A percentile compares a stretch with the other conserved stretches of the same genome.
These are phyloP conservation scores for Diorhabda sublineata DNA, from an alignment of 1,140 invertebrate species.

Conservation along the genomic window DNA sequence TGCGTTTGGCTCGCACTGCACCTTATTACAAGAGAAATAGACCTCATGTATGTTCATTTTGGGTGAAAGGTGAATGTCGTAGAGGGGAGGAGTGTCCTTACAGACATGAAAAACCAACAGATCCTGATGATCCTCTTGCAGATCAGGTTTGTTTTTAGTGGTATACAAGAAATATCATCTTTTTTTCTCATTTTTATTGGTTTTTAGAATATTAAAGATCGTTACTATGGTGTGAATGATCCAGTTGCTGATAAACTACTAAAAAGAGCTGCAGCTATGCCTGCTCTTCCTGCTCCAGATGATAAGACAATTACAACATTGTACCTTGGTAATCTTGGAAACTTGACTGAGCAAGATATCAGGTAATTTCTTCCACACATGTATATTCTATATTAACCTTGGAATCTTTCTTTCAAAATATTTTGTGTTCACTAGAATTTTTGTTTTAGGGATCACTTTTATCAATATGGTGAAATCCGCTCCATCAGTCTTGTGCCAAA, in stretches of 20 bases:
- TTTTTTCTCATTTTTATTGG: not conserved
- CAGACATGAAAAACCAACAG: slow-evolving; percentile 96
- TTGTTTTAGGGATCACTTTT: slow-evolving; percentile 77
- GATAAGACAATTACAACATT: slow-evolving; percentile 95
- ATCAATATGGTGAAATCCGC: slow-evolving; percentile 98
- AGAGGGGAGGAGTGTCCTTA: slow-evolving; percentile 99
- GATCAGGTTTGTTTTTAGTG: slow-evolving; percentile 62
- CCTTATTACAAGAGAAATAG: slow-evolving; percentile 99
- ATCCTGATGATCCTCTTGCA: slow-evolving; percentile 97
- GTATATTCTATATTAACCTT: not conserved
- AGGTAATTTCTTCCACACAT: slow-evolving; percentile 48
- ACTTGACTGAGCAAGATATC: slow-evolving; percentile 88
- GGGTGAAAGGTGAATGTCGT: slow-evolving; percentile 99
- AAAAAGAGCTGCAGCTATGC: slow-evolving; percentile 88
- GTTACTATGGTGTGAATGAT: slow-evolving; percentile 98
- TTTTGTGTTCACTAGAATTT: not conserved
- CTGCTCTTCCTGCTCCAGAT: slow-evolving; percentile 90
- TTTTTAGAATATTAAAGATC: slow-evolving; percentile 87
- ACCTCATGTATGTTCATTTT: slow-evolving; percentile 99
- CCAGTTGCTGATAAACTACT: slow-evolving; percentile 98
- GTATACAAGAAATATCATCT: not conserved
- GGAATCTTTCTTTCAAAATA: not conserved
- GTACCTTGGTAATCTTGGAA: slow-evolving; percentile 91
- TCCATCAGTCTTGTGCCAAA: slow-evolving; percentile 86
- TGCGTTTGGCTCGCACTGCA: slow-evolving; percentile 92